Evolutionary conservation across 2,113 vertebrate species (phyloP), one percentile per base, ranked within the genome.

Genomic region (Ciconia maguari): DNA sequence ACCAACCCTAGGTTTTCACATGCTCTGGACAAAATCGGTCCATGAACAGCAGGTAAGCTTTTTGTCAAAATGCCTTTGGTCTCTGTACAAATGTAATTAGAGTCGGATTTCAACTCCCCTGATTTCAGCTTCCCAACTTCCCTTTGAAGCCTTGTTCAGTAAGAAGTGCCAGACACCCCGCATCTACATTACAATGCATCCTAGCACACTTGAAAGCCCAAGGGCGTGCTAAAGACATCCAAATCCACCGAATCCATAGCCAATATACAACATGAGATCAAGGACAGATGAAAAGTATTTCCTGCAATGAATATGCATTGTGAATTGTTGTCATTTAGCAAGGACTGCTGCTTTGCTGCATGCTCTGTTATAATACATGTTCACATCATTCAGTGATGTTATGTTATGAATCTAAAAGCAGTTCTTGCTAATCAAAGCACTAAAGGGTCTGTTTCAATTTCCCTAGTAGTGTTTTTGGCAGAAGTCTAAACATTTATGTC

Each of bases 101-200:
- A 94, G 71, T 60, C 81, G 83, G 70, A 96, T 93, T 96, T 86
- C 71, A 83, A 74, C 61, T 83, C 54, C n/a, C 51, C 72, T 16
- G 30, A 93, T 93, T 95, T 87, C 82, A 90, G 83, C 90, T 93
- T 84, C 87, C 64, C 54, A 66, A 66, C 70, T 91, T 95, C 71
- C 75, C 91, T 96, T 95, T 97, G 94, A 96, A 95, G 87, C 68
- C n/a, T 87, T 64, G 58, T 91, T 96, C 87, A 62, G 70, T 60
- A 66, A 93, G 84, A 88, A 88, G 89, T 91, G 97, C 82, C 94
- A 96, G 94, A 96, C 96, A 81, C 62, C 34, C 95, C 3, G 6
- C 55, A 96, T 95, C 96, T 96, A 74, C 96, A 94, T 96, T 60
- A 96, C 87, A 97, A 96, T 94, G 75, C 71, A 81, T 41, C 82